Base-by-base conservation (phyloP, 2,888 invertebrate genomes). In the Nomada goodeniana region DNA sequence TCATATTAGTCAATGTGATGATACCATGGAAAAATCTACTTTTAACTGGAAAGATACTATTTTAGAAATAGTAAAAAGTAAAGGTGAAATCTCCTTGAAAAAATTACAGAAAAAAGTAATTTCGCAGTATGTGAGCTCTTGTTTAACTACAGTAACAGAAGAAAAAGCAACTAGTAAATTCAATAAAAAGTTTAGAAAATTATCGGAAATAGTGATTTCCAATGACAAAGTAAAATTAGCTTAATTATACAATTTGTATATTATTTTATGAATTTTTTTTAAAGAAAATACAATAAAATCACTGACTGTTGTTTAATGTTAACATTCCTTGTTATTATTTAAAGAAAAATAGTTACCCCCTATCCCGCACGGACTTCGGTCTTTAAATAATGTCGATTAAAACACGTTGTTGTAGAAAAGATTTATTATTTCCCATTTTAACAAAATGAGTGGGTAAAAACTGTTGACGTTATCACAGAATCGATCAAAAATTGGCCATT, bases 51-150 rank as follows among this genome's bases (percentile, higher is more conserved):
- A 90, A 79, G 78, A 74, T 47, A 76, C 76, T 18, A 92, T 93
- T 69, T 47, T 92, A 42, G 87, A 91, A 18, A 75, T 91, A 70
- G 86, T 93, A 23, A 80, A 80, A 36, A 61, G 73, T 0, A 95
- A 95, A 7, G 96, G 96, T 85, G 96, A 96, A 89, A 94, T 98
- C 60, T 95, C 96, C 0, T 92, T 97, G 75, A 97, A 96, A 90
- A 96, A 97, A 89, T 94, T 98, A 23, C 96, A 96, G 88, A 97
- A 97, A 91, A 98, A 97, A 94, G 96, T 97, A 10, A 91, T 96
- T 1, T 95, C 95, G 64, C 96, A 96, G 87, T 97, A 96, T 87
- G 90, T 93, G 57, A 91, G 92, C 82, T 91, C 94, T 52, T 94
- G 94, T 88, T 93, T 94, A 42, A 95, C 95, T 26, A 94, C 86